These are phyloP conservation scores for Coenonympha arcania DNA, from an alignment of 2,888 invertebrate species.

Conservation along the genomic window DNA sequence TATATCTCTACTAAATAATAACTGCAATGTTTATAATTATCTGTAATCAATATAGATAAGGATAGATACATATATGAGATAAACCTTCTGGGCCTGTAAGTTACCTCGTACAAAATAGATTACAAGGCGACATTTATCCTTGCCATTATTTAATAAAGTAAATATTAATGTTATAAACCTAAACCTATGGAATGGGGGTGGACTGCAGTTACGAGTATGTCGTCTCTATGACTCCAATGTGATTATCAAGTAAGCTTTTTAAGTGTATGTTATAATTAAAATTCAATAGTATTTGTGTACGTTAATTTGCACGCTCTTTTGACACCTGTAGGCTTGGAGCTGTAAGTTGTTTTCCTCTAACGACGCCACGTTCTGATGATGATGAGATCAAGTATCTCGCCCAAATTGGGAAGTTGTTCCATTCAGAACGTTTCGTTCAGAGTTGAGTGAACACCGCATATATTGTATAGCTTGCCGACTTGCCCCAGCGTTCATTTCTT, in stretches of 20 bases:
- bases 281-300: neutral
- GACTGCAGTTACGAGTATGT: no score
- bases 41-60: conserved; percentile 6
- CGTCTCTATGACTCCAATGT: no score
- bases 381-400: conserved; percentile 46
- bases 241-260: no score
- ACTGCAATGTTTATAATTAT: conserved; percentile 1
- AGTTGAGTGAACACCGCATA: conserved; percentile 39
- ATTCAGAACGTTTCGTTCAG: conserved; percentile 20
- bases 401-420: conserved; percentile 30
- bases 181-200: no score
- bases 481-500: conserved; percentile 59
- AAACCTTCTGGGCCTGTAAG: neutral
- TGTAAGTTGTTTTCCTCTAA: conserved; percentile 57
- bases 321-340: conserved; percentile 50
- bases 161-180: no score
- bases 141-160: no score
- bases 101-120: no score
- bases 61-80: neutral
- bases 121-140: no score
- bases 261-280: no score
- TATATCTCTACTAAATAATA: neutral
- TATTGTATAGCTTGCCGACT: conserved; percentile 38
- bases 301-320: conserved; percentile 31
- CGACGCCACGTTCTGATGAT: conserved; percentile 59